Conservation (phyloP, 2,797 vertebrate species). For the Crax fasciolata region DNA sequence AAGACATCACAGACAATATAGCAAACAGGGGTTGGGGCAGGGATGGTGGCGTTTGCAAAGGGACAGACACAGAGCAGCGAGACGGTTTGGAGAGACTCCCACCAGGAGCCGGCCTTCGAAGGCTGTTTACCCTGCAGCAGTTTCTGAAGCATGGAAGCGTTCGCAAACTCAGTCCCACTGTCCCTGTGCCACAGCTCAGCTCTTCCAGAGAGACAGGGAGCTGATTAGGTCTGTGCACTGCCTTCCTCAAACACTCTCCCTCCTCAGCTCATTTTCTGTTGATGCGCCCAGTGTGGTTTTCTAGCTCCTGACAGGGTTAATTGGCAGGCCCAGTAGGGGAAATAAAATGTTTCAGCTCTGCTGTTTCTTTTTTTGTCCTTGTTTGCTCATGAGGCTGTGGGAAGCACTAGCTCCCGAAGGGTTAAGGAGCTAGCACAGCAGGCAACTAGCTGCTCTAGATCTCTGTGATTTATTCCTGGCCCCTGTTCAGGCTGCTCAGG, state of each 20-base stretch:
- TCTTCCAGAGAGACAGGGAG: neutral
- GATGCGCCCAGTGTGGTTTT: constrained; percentile 37
- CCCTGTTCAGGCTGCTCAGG: neutral
- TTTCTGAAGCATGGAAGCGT: constrained; percentile 26
- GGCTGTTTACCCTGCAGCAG: neutral
- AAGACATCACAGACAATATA: neutral
- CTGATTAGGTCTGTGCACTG: constrained; percentile 19
- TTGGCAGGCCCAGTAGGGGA: constrained; percentile 54
- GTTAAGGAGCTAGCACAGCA: constrained; percentile 50
- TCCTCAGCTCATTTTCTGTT: constrained; percentile 42
- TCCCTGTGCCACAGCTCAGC: constrained; percentile 27
- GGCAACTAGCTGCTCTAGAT: constrained; percentile 47
- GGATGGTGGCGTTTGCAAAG: neutral
- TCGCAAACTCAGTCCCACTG: constrained; percentile 5
- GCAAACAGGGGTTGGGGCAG: neutral
- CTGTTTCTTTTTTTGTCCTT: constrained; percentile 17
- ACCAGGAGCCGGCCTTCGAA: neutral
- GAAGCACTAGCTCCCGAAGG: constrained; percentile 30
- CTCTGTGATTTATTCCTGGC: constrained; percentile 1
- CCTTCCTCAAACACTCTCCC: constrained; percentile 1
- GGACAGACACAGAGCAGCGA: neutral
- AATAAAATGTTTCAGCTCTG: constrained; percentile 55
- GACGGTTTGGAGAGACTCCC: neutral
- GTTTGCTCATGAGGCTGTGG: constrained; percentile 26
- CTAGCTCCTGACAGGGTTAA: constrained; percentile 70